A percentile compares a stretch with the other conserved stretches of the same genome.
phyloP scores from a whole-genome alignment of 2,113 vertebrate genomes.

The Sterna hirundo region DNA sequence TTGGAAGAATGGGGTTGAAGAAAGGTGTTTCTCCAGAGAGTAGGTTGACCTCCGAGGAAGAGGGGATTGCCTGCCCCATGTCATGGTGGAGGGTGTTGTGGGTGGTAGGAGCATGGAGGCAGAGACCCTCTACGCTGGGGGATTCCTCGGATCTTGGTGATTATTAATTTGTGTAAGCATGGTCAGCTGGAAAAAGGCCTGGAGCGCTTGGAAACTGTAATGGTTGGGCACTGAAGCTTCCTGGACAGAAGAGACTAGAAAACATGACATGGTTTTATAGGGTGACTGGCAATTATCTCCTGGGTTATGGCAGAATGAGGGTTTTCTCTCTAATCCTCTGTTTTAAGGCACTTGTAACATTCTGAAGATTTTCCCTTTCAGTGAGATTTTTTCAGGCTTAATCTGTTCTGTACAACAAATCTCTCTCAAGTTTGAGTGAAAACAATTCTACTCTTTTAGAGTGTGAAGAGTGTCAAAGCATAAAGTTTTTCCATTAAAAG shows the following conservation, averaged over 20 bases:
- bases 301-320: neutral
- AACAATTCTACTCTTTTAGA: slow-evolving; percentile 6
- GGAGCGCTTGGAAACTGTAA: neutral
- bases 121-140: neutral
- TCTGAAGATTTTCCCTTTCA: slow-evolving; percentile 28
- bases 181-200: neutral
- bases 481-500: slow-evolving; percentile 22
- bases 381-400: slow-evolving; percentile 14
- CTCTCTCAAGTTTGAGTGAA: slow-evolving; percentile 25
- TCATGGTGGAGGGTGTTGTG: neutral
- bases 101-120: neutral
- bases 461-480: slow-evolving; percentile 12
- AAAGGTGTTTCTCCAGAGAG: neutral
- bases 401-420: slow-evolving; percentile 19
- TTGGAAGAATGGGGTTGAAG: fast-evolving
- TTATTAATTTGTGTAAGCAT: neutral
- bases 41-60: neutral
- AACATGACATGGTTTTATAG: neutral
- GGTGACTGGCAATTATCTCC: neutral
- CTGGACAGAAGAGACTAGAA: neutral
- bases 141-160: neutral
- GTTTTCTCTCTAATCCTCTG: slow-evolving; percentile 23
- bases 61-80: neutral
- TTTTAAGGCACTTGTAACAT: slow-evolving; percentile 33
- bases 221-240: neutral